Percentiles rank a stretch among this genome's conserved stretches.
phyloP scores from a whole-genome alignment of 2,113 vertebrate genomes.

The Barnardius zonarius region DNA sequence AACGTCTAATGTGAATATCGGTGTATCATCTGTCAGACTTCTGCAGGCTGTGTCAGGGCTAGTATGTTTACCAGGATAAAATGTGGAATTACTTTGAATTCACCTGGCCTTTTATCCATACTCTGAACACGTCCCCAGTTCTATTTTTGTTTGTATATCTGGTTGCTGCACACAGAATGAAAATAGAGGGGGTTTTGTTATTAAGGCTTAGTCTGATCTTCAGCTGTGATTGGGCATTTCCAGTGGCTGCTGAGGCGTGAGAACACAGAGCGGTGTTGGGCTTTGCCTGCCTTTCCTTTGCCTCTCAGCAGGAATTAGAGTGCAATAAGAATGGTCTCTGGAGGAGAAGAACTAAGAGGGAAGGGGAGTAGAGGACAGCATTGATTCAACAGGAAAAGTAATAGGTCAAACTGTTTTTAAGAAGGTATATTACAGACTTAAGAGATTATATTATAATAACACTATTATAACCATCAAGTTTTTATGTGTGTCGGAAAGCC shows the following conservation, averaged over 20 bases:
- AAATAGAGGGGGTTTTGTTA: neutral
- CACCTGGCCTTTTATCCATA: neutral
- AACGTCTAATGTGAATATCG: neutral
- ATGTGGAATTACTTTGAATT: neutral
- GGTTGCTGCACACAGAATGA: neutral
- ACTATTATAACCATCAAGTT: neutral
- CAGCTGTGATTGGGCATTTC: neutral
- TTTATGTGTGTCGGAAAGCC: neutral
- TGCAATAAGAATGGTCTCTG: neutral
- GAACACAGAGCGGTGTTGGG: rapidly evolving
- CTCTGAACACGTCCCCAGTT: neutral
- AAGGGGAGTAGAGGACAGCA: neutral
- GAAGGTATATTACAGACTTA: neutral
- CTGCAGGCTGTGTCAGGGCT: neutral
- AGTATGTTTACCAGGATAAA: neutral
- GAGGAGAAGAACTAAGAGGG: neutral
- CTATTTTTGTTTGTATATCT: neutral
- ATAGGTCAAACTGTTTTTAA: neutral
- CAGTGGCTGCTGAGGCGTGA: neutral
- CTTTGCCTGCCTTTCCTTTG: neutral
- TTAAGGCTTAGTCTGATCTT: neutral
- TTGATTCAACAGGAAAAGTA: neutral
- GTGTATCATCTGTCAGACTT: neutral
- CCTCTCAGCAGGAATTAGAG: neutral
- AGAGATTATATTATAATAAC: neutral